Evolutionary conservation across 35 echinoderm and acorn worm genomes (phyloP), one percentile per base, ranked within the genome.

Genomic region (Nesometra sesokonis): DNA sequence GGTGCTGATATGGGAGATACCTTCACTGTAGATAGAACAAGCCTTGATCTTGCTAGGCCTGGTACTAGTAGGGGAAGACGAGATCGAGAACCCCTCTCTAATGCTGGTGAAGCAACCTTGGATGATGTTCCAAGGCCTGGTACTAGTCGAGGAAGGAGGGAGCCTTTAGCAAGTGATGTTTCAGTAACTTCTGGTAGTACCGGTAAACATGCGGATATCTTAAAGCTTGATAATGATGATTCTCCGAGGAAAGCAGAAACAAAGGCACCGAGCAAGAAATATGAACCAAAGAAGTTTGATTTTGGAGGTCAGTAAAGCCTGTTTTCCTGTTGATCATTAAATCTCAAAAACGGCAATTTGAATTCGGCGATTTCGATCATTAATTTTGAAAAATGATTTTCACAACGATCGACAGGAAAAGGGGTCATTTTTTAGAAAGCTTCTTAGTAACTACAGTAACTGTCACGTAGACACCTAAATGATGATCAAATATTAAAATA

Each of bases 241-340:
- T 67, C 52, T 17, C 52, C 52, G 23, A 9, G 23, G 21, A 67
- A 67, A 27, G 23, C 52, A 17, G 52, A 67, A 67, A 2, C 52
- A 9, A 67, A 27, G 21, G 7, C 52, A 17, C 7, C 86, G 27
- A 86, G 39, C 29, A 46, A 77, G 11, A 93, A 93, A 83, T 78
- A 88, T 13, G 30, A 80, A 33, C 27, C 83, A 31, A 90, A 89
- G 57, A 86, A 78, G 23, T 94, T 87, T 87, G 92, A 94, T 79
- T 94, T 94, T 85, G 92, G 92, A 87, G 92, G 92, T 94, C 82
- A 84, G 27, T 29, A 79, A 7, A 79, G 29, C 11, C 11, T 7
- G 21, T 30, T 79, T 79, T 5, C 29, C 29, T 33, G 33, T 7
- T 17, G 57, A 17, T 17, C 57, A 76, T 17, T 17, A 76, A 76